Conservation (phyloP, 2,113 vertebrate species). For the Gopherus evgoodei region DNA sequence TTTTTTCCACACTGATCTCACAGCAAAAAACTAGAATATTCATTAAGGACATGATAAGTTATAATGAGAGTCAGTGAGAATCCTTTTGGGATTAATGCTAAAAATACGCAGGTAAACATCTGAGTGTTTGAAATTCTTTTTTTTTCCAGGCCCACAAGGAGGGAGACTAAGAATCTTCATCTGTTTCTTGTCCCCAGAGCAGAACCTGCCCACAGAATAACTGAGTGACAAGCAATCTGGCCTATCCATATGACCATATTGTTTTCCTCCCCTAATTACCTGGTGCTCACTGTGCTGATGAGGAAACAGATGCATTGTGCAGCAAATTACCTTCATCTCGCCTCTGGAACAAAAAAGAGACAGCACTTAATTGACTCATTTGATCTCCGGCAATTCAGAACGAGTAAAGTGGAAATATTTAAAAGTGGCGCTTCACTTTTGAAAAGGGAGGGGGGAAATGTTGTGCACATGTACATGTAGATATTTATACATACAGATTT, state of each 20-base stretch:
- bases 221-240: constrained; percentile 86
- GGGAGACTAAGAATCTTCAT: constrained; percentile 55
- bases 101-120: constrained; percentile 71
- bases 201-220: constrained; percentile 73
- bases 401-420: constrained; percentile 80
- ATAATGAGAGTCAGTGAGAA: constrained; percentile 24
- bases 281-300: constrained; percentile 83
- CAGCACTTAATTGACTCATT: constrained; percentile 84
- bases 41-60: neutral
- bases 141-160: neutral
- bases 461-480: neutral
- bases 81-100: constrained; percentile 48
- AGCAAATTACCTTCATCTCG: constrained; percentile 85
- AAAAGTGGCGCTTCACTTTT: constrained; percentile 65
- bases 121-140: constrained; percentile 32
- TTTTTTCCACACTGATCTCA: fast-evolving
- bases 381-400: constrained; percentile 81
- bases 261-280: constrained; percentile 86
- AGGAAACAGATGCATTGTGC: constrained; percentile 85
- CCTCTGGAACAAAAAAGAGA: constrained; percentile 76
- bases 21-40: neutral
- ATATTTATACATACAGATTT: neutral
- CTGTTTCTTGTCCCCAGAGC: constrained; percentile 72
- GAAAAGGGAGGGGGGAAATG: neutral
- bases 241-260: constrained; percentile 88